phyloP scores from a whole-genome alignment of 2,113 vertebrate species.

The Oreotrochilus melanogaster region DNA sequence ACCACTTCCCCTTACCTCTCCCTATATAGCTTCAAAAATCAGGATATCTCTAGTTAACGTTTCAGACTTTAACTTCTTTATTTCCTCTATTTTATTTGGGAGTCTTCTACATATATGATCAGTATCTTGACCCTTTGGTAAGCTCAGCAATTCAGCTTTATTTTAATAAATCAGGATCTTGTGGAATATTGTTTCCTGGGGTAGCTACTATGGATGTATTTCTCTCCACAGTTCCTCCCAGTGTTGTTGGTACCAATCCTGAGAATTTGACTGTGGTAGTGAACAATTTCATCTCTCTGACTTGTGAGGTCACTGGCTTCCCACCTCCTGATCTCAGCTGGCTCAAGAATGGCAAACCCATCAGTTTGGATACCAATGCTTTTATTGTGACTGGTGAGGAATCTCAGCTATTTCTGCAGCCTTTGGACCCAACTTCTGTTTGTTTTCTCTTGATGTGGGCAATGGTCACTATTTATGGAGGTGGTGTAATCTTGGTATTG shows the following conservation, averaged over 20 bases:
- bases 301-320: conserved; percentile 91
- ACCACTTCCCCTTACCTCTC: not conserved
- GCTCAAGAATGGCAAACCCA: conserved; percentile 87
- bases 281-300: conserved; percentile 92
- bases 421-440: not conserved
- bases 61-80: not conserved
- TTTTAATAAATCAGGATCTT: not conserved
- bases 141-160: not conserved
- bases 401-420: not conserved
- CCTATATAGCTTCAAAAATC: not conserved
- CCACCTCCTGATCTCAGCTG: conserved; percentile 92
- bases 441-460: not conserved
- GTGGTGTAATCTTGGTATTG: not conserved
- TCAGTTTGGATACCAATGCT: conserved; percentile 81
- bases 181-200: not conserved
- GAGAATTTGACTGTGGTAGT: conserved; percentile 92
- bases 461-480: not conserved
- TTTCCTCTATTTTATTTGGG: not conserved
- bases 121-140: not conserved
- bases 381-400: conserved; percentile 91
- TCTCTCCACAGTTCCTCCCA: conserved; percentile 86
- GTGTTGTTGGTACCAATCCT: conserved; percentile 82
- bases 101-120: too few relatives aligned
- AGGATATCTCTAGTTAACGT: not conserved
- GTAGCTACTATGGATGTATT: not conserved